These are phyloP conservation scores for Rousettus madagascariensis DNA, from an alignment of 2,797 vertebrate species.

Conservation along the genomic window DNA sequence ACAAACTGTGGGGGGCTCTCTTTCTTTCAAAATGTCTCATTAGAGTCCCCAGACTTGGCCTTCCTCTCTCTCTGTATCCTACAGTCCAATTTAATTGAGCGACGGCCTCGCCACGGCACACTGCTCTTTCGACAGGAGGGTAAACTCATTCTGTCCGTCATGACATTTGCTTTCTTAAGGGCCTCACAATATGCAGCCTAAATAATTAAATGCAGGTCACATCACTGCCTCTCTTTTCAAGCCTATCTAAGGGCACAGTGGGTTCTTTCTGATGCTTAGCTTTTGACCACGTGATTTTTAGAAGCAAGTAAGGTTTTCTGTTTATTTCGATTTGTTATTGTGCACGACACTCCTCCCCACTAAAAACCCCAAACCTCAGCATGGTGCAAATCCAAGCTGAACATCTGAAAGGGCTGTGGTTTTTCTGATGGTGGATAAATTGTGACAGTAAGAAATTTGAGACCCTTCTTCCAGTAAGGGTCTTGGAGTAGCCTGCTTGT, in stretches of 20 bases:
- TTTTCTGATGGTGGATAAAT: constrained; percentile 64
- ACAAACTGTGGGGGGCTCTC: constrained; percentile 35
- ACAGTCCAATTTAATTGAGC: constrained; percentile 80
- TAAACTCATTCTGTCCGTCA: constrained; percentile 82
- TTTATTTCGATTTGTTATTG: neutral
- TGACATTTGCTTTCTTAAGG: constrained; percentile 56
- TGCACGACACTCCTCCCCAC: neutral
- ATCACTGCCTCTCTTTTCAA: constrained; percentile 22
- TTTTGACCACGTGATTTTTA: neutral
- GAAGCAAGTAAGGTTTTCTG: neutral
- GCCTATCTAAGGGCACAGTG: constrained; percentile 15
- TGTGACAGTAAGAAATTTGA: constrained; percentile 63
- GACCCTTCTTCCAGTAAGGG: constrained; percentile 55
- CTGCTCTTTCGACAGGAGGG: constrained; percentile 76
- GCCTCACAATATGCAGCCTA: constrained; percentile 46
- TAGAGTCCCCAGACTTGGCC: constrained; percentile 69
- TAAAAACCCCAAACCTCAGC: neutral
- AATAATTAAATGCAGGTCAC: constrained; percentile 73
- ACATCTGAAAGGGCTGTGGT: constrained; percentile 43
- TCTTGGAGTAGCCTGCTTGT: constrained; percentile 79
- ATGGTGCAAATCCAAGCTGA: neutral
- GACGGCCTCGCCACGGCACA: constrained; percentile 66
- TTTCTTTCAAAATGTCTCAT: constrained; percentile 74
- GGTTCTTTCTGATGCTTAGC: constrained; percentile 17
- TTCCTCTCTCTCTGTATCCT: constrained; percentile 38